Percentiles rank a stretch among this genome's conserved stretches.
Evolutionary conservation across 1,140 invertebrate genomes (phyloP).

Genomic region (Sinonovacula constricta): DNA sequence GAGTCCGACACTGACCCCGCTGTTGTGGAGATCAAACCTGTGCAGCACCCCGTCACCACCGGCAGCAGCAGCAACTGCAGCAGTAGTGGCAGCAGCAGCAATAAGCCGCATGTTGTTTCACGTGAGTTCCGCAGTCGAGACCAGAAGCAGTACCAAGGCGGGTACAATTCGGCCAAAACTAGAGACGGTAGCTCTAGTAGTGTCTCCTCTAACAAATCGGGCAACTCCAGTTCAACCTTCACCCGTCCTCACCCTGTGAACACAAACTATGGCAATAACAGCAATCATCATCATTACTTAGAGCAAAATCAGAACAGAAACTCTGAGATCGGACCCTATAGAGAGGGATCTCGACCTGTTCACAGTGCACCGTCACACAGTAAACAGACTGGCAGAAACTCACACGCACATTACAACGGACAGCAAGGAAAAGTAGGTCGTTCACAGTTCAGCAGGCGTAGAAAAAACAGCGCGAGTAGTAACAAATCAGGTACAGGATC

Average conservation of each 20-base stretch:
- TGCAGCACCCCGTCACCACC: constrained; percentile 9
- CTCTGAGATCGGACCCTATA: constrained; percentile 1
- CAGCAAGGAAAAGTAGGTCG: constrained; percentile 1
- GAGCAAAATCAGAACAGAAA: constrained; percentile 41
- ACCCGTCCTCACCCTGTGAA: too few species aligned
- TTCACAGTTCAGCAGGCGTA: constrained; percentile 5
- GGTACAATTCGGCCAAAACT: constrained; percentile 33
- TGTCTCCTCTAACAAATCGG: constrained; percentile 66
- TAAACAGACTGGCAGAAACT: not conserved
- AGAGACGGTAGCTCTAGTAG: constrained; percentile 69
- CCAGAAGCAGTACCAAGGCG: constrained; percentile 53
- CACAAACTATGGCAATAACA: constrained; percentile 13
- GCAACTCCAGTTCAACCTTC: not conserved
- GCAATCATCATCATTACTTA: constrained; percentile 25
- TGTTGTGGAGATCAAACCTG: constrained; percentile 5
- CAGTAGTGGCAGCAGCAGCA: too few species aligned
- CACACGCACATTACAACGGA: not conserved
- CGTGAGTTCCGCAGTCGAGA: constrained; percentile 55
- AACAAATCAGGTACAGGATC: constrained; percentile 22
- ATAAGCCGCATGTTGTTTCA: too few species aligned
- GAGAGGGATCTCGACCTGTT: not conserved
- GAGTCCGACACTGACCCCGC: constrained; percentile 47
- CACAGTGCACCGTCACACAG: not conserved
- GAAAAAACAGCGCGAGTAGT: constrained; percentile 22
- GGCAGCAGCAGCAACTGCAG: too few species aligned